Conservation (phyloP, 2,888 invertebrate genomes). For the Polymixis lichenea region DNA sequence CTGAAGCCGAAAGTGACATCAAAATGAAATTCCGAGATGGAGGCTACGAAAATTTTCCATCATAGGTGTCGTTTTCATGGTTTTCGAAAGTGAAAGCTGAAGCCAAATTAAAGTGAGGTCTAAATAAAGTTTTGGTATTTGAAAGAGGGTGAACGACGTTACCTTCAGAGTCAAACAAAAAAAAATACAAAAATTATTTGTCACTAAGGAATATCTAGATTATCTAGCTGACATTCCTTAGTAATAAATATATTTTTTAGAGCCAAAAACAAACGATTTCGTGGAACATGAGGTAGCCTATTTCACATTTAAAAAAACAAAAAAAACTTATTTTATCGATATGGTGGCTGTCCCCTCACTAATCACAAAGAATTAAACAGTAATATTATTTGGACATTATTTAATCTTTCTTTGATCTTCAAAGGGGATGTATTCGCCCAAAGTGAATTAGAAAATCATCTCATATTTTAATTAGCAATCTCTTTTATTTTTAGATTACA, state of each 20-base stretch:
- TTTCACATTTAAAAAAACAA: background rate
- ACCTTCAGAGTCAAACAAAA: too few relatives aligned
- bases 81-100: too few relatives aligned
- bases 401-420: slow-evolving; percentile 83
- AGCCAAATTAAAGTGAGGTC: too few relatives aligned
- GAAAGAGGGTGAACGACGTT: too few relatives aligned
- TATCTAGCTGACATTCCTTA: background rate
- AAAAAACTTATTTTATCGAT: slow-evolving; percentile 37
- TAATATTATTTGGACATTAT: slow-evolving; percentile 82
- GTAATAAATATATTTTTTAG: background rate
- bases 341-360: slow-evolving; percentile 61
- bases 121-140: too few relatives aligned
- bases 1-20: too few relatives aligned
- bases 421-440: slow-evolving; percentile 71
- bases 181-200: too few relatives aligned
- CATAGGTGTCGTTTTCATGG: too few relatives aligned
- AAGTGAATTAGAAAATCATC: slow-evolving; percentile 65
- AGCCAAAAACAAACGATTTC: background rate
- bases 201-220: too few relatives aligned
- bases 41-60: too few relatives aligned
- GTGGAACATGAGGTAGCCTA: too few relatives aligned
- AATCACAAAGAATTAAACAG: slow-evolving; percentile 72
- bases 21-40: too few relatives aligned
- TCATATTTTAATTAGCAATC: slow-evolving; percentile 51
- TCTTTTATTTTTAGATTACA: slow-evolving; percentile 28